Evolutionary conservation across 2,113 vertebrate genomes (phyloP), one percentile per base, ranked within the genome.

Genomic region (Proteles cristata): DNA sequence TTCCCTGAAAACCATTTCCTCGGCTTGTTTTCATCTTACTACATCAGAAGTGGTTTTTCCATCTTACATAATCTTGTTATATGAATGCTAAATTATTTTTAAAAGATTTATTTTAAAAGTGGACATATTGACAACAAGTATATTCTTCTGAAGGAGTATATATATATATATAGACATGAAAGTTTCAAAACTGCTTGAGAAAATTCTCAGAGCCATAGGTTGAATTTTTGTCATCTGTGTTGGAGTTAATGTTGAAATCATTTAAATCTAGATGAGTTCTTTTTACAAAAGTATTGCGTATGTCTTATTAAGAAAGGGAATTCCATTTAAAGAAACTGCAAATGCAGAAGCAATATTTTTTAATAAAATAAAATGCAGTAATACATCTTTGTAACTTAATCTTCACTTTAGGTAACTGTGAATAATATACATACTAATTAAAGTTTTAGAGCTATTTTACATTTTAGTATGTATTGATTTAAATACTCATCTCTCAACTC

Each of bases 11-110:
- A 66, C 9, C 21, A 19, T 48, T 85, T 63, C 43, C 91, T 88
- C 5, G 48, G n/a, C 5, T 23, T 94, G 45, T 93, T 95, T 71
- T 61, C 50, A 88, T 87, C 90, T 80, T 85, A 73, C 14, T 84
- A 16, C 8, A 55, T 66, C 25, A 89, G 19, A 58, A 45, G 33
- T 26, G 2, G 3, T 39, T 94, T 92, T 33, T 63, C 0, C 0
- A 61, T 35, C 84, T 91, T 96, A 74, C 31, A 53, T 96, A 55
- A 91, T 91, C 23, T 74, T 88, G 25, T 50, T 89, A 33, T 84
- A 48, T 73, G 61, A 88, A 55, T 86, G 48, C 19, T 73, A 79
- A 14, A 61, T 80, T 80, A 85, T 93, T 83, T 85, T 76, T 35
- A 69, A 73, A 89, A 87, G 28, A 19, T 39, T 96, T 73, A 68